Conservation (phyloP, 2,888 invertebrate species). For the Tenthredo livida region DNA sequence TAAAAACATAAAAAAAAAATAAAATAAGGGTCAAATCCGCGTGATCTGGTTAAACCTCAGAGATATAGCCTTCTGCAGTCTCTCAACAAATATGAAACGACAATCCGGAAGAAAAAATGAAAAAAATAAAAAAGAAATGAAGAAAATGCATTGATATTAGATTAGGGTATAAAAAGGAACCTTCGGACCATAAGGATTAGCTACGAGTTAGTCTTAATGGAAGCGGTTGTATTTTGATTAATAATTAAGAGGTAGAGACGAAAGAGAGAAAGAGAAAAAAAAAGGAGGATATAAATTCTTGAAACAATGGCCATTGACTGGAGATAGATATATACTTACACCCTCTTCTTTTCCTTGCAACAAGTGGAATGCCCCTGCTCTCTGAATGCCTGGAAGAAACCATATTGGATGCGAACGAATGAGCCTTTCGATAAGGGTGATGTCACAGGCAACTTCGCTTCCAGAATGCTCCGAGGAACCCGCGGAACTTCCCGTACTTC, state of each 20-base stretch:
- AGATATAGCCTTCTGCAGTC: conserved; percentile 7
- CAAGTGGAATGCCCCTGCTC: conserved; percentile 95
- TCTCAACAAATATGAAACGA: conserved; percentile 17
- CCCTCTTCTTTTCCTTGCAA: conserved; percentile 96
- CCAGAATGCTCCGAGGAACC: conserved; percentile 80
- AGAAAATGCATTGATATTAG: background rate
- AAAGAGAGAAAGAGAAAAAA: background rate
- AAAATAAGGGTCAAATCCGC: background rate
- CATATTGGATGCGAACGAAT: conserved; percentile 96
- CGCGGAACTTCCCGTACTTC: conserved; percentile 75
- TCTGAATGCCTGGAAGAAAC: conserved; percentile 96
- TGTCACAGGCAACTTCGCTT: conserved; percentile 89
- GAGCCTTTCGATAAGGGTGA: conserved; percentile 91
- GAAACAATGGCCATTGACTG: conserved; percentile 26
- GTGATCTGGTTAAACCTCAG: conserved; percentile 34
- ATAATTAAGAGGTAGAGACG: background rate
- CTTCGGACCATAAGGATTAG: background rate
- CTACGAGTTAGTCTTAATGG: background rate
- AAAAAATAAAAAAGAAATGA: background rate
- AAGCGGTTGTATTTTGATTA: background rate
- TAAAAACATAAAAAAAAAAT: background rate
- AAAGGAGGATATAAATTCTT: background rate
- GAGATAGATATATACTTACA: conserved; percentile 80
- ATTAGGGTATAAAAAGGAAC: conserved; percentile 1
- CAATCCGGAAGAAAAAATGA: conserved; percentile 12